Conservation (phyloP, 2,113 vertebrate species). For the Callopanchax toddi region DNA sequence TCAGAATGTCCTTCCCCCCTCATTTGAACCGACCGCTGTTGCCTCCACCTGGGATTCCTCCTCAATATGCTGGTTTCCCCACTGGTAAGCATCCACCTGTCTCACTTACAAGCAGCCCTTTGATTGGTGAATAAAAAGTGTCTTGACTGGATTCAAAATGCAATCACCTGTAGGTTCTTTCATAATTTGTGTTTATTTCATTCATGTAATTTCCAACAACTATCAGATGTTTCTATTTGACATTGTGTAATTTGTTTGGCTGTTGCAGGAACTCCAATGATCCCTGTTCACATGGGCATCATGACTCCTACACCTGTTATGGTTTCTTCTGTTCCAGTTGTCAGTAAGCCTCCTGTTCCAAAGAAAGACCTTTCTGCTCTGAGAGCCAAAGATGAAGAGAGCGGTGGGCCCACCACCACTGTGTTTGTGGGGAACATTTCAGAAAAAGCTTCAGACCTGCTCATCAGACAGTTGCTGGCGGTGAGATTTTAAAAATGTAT, state of each 20-base stretch:
- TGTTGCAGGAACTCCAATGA: conserved; percentile 90
- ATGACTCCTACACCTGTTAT: conserved; percentile 93
- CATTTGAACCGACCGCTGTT: conserved; percentile 96
- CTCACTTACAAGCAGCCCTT: too few relatives aligned
- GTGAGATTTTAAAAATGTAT: conserved; percentile 77
- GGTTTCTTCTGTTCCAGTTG: conserved; percentile 88
- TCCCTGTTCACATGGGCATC: conserved; percentile 97
- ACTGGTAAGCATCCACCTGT: conserved; percentile 80
- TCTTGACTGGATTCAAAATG: too few relatives aligned
- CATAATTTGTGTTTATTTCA: too few relatives aligned
- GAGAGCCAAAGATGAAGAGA: conserved; percentile 89
- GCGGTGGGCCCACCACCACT: conserved; percentile 93
- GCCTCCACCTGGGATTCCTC: conserved; percentile 92
- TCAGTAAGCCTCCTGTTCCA: conserved; percentile 90
- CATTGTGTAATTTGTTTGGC: background rate
- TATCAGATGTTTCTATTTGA: background rate
- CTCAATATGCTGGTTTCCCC: conserved; percentile 94
- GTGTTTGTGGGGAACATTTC: conserved; percentile 99
- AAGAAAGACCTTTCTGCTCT: conserved; percentile 86
- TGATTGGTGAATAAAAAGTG: too few relatives aligned
- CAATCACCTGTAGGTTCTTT: too few relatives aligned
- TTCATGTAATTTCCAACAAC: background rate
- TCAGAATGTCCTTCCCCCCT: conserved; percentile 95
- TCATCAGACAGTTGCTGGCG: conserved; percentile 95
- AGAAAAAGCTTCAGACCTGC: conserved; percentile 98